Percentiles rank a stretch among this genome's conserved stretches.
Conservation (phyloP, 2,113 vertebrate genomes). For the Irena cyanogastra region DNA sequence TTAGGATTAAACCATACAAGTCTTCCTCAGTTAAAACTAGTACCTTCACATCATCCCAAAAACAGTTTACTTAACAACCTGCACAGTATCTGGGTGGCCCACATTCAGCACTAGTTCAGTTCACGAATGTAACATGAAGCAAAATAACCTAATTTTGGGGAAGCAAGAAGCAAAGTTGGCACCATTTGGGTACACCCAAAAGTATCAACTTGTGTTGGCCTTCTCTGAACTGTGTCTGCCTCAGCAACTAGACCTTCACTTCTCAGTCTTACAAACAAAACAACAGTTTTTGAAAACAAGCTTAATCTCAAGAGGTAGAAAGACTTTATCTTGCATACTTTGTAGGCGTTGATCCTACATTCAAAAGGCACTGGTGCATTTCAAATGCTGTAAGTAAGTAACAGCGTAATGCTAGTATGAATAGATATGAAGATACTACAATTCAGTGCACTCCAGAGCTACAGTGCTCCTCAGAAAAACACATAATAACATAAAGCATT, state of each 20-base stretch:
- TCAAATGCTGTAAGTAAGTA: constrained; percentile 17
- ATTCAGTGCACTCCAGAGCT: constrained; percentile 20
- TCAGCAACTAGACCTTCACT: neutral
- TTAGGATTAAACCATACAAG: neutral
- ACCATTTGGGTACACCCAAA: neutral
- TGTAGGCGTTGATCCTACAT: neutral
- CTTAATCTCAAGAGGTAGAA: neutral
- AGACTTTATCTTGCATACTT: neutral
- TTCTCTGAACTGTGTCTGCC: neutral
- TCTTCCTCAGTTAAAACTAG: neutral
- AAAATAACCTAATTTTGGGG: neutral
- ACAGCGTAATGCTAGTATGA: neutral
- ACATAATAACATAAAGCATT: neutral
- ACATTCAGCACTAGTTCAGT: neutral
- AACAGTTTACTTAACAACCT: neutral
- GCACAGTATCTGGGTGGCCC: neutral
- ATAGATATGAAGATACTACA: constrained; percentile 4
- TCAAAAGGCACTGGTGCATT: constrained; percentile 14
- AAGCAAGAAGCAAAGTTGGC: neutral
- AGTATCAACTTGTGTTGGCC: neutral
- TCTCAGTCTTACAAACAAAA: neutral
- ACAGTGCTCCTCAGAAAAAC: constrained; percentile 28
- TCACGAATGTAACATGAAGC: neutral
- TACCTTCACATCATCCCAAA: neutral
- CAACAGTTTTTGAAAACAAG: neutral